Base-by-base conservation (phyloP, 53 echinoderm and acorn worm species). In the Glandiceps talaboti region DNA sequence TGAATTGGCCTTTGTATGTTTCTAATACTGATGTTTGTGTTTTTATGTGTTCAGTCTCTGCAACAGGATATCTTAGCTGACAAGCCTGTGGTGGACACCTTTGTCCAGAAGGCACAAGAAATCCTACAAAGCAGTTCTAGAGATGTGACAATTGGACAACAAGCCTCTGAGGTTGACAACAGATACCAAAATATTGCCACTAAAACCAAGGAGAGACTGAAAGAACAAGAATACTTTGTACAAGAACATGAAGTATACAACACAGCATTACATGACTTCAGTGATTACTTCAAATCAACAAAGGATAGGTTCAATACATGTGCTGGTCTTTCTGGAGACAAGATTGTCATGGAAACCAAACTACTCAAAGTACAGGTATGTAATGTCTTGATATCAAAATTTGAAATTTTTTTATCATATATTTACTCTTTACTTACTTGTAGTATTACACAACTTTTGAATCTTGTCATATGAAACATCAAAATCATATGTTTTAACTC, bases 301-400 rank as follows among this genome's bases (percentile, higher is more conserved):
- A 82, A 82, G 30, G 76, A 89, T 25, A 33, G 33, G 29, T 27
- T 90, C 29, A 33, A 79, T 30, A 74, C 73, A 29, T 72, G 79
- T 72, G 76, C 80, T 27, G 86, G 89, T 25, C 32, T 88, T n/a
- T 33, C 76, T 74, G 93, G 93, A 14, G 75, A 84, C 82, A 90
- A 80, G 64, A 32, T 85, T 20, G 82, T 88, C 45, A 83, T 90
- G 30, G 84, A 90, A 31, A 77, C 83, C 33, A 90, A 81, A 83
- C 84, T 90, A 28, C 76, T 73, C 1, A 82, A 81, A 79, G 72
- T 93, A n/a, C 85, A 90, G 90, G 93, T 93, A 74, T 31, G 79
- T n/a, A n/a, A n/a, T n/a, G n/a, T n/a, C n/a, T n/a, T n/a, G n/a
- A n/a, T n/a, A n/a, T n/a, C n/a, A n/a, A n/a, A n/a, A n/a, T n/a